phyloP scores from a whole-genome alignment of 1,140 invertebrate genomes.

The Eumaeus atala region DNA sequence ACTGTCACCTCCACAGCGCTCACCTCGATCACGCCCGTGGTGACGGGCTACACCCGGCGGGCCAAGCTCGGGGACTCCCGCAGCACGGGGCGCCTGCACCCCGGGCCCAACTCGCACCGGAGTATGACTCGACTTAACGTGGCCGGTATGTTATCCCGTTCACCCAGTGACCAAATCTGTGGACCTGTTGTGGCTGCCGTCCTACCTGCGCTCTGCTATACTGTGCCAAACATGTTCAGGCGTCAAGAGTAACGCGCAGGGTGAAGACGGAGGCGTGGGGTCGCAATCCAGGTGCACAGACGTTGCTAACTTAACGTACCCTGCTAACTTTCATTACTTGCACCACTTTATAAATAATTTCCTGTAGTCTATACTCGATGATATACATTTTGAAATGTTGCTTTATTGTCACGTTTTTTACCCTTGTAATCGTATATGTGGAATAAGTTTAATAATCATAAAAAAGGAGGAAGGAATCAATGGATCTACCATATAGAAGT shows the following conservation, averaged over 20 bases:
- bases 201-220: not conserved
- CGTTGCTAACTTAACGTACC: not conserved
- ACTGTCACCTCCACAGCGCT: slow-evolving; percentile 10
- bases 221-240: not conserved
- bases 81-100: slow-evolving; percentile 81
- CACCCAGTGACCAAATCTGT: not conserved
- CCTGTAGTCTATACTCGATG: too few relatives aligned
- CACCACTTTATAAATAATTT: too few relatives aligned
- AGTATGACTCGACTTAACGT: slow-evolving; percentile 85
- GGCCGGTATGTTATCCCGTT: slow-evolving; percentile 57
- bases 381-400: too few relatives aligned
- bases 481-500: too few relatives aligned
- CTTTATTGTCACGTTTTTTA: too few relatives aligned
- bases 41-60: slow-evolving; percentile 75
- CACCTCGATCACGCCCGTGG: slow-evolving; percentile 28
- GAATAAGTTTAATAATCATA: too few relatives aligned
- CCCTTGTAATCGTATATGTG: too few relatives aligned
- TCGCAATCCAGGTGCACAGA: not conserved
- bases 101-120: slow-evolving; percentile 79
- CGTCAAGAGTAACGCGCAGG: not conserved
- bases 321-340: not conserved
- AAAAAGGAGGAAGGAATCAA: too few relatives aligned
- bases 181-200: not conserved
- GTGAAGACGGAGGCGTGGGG: not conserved
- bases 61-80: slow-evolving; percentile 80